Percentiles rank a stretch among this genome's conserved stretches.
phyloP scores from a whole-genome alignment of 1,140 invertebrate species.

The Onthophagus taurus region DNA sequence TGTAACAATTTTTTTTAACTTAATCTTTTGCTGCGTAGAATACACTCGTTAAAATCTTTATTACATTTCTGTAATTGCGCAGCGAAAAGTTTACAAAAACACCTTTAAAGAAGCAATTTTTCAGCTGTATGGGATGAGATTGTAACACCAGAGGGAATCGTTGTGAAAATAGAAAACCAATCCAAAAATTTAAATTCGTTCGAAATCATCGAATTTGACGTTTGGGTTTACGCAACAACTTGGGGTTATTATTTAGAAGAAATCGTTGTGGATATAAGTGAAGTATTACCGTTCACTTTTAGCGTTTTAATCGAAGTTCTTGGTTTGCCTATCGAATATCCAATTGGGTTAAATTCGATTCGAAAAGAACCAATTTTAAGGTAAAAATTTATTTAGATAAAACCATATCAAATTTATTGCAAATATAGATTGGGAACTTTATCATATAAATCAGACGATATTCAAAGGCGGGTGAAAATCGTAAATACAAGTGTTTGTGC shows the following conservation, averaged over 20 bases:
- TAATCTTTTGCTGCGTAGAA: too few relatives aligned
- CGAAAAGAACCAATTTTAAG: slow-evolving; percentile 25
- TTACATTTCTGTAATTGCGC: too few relatives aligned
- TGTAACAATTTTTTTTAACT: too few relatives aligned
- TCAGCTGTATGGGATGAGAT: slow-evolving; percentile 18
- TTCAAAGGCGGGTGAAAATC: slow-evolving; percentile 19
- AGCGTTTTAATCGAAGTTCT: slow-evolving; percentile 33
- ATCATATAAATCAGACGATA: slow-evolving; percentile 15
- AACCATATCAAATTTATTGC: slow-evolving; percentile 2
- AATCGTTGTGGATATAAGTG: slow-evolving; percentile 33
- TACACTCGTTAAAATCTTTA: too few relatives aligned
- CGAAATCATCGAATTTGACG: slow-evolving; percentile 22
- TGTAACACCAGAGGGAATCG: slow-evolving; percentile 20
- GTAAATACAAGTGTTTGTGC: slow-evolving; percentile 21
- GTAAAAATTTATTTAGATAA: slow-evolving; percentile 8
- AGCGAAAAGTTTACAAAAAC: too few relatives aligned
- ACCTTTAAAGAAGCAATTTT: too few relatives aligned
- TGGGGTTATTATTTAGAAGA: slow-evolving; percentile 39
- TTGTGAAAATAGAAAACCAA: slow-evolving; percentile 18
- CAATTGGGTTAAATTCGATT: slow-evolving; percentile 26
- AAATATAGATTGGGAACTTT: slow-evolving; percentile 23
- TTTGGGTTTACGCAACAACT: slow-evolving; percentile 36
- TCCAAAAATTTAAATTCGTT: slow-evolving; percentile 13
- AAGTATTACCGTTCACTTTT: slow-evolving; percentile 31
- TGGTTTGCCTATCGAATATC: slow-evolving; percentile 33